Conservation (phyloP, 92 coral and sea anemone species). For the Anthopleura xanthogrammica region DNA sequence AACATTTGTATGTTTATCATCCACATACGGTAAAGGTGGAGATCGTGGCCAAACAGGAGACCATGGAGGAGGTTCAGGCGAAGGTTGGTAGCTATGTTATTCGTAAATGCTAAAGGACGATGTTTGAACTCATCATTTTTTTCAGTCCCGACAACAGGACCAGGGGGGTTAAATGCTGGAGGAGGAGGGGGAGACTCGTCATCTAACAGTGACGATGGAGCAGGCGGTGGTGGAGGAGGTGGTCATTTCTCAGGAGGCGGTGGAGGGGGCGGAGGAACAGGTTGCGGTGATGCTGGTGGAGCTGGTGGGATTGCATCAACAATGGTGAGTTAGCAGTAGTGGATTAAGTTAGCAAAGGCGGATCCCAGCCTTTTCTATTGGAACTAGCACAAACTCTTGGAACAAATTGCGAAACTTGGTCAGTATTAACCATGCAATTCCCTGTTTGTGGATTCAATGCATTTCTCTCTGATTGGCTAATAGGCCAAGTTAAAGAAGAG, state of each 20-base stretch:
- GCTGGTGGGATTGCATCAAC: slow-evolving; percentile 29
- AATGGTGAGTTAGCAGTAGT: slow-evolving; percentile 1
- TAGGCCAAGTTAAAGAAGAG: no score
- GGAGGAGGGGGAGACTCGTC: slow-evolving; percentile 1
- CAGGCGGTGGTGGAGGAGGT: neutral
- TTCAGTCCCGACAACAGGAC: neutral
- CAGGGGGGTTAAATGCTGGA: slow-evolving; percentile 4
- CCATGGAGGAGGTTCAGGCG: neutral
- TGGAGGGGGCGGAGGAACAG: neutral
- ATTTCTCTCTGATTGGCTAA: no score
- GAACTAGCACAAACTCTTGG: no score
- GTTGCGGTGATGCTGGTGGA: slow-evolving; percentile 6
- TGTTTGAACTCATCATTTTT: neutral
- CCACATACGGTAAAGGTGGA: slow-evolving; percentile 15
- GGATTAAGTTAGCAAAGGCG: no score
- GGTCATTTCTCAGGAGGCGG: slow-evolving; percentile 3
- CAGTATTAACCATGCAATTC: no score
- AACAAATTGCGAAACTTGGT: no score
- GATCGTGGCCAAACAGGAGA: slow-evolving; percentile 2
- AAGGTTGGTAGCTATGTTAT: neutral
- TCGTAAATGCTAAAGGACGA: neutral
- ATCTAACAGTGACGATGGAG: neutral
- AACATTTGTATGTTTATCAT: slow-evolving; percentile 40
- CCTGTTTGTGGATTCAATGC: no score
- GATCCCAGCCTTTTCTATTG: no score